Conservation (phyloP, 2,797 vertebrate genomes). For the Xerus rutilus region DNA sequence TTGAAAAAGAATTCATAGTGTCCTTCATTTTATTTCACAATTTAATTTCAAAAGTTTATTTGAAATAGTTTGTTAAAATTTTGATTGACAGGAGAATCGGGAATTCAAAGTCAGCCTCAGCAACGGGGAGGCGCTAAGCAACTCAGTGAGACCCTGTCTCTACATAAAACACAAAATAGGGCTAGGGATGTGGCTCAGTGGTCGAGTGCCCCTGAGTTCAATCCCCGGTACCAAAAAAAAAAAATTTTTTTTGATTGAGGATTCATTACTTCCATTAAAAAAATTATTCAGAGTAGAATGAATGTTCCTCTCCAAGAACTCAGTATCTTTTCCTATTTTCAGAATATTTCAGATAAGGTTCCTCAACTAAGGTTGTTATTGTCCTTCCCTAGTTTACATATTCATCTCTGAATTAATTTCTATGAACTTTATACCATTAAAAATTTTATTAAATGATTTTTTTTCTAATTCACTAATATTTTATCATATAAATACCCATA, state of each 20-base stretch:
- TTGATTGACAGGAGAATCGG: neutral
- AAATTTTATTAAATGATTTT: neutral
- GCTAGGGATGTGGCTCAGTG: too few relatives aligned
- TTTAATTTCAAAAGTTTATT: neutral
- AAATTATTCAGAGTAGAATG: neutral
- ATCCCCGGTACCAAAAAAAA: too few relatives aligned
- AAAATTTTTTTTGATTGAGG: neutral
- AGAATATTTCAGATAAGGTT: neutral
- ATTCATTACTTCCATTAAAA: neutral
- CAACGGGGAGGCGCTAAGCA: too few relatives aligned
- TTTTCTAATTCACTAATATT: neutral
- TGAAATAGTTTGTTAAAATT: neutral
- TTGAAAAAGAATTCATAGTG: neutral
- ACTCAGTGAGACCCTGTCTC: too few relatives aligned
- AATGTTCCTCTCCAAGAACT: neutral
- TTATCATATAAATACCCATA: neutral
- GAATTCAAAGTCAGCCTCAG: too few relatives aligned
- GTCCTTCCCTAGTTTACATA: neutral
- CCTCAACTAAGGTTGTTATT: neutral
- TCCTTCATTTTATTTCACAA: neutral
- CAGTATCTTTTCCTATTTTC: neutral
- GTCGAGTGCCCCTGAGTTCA: too few relatives aligned
- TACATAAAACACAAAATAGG: too few relatives aligned
- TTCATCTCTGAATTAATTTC: neutral
- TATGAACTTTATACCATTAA: neutral